A percentile compares a stretch with the other conserved stretches of the same genome.
These are phyloP conservation scores for Rostratula benghalensis DNA, from an alignment of 2,113 vertebrate genomes.

Conservation along the genomic window DNA sequence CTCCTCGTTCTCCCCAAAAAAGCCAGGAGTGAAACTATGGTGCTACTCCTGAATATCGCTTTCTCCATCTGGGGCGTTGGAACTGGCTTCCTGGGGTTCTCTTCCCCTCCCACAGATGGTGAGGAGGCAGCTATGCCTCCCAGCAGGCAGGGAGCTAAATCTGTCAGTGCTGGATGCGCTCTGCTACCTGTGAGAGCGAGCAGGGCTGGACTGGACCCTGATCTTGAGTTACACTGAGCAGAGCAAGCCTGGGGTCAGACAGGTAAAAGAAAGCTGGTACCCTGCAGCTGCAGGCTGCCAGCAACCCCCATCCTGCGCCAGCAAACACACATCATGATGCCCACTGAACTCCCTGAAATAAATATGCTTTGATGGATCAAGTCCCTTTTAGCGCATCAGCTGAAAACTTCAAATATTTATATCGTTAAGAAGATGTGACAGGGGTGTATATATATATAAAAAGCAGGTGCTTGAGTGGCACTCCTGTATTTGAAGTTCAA, in stretches of 20 bases:
- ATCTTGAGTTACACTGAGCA: fast-evolving
- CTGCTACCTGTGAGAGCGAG: background rate
- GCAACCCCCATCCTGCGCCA: fast-evolving
- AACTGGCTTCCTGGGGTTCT: background rate
- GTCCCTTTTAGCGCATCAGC: background rate
- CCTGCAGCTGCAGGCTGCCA: fast-evolving
- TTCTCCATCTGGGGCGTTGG: constrained; percentile 37
- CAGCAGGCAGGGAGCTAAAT: background rate
- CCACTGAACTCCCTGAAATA: background rate
- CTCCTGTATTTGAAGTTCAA: constrained; percentile 23
- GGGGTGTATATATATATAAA: background rate
- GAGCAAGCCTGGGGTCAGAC: fast-evolving
- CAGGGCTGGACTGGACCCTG: background rate
- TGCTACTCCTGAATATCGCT: background rate
- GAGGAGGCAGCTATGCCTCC: constrained; percentile 27
- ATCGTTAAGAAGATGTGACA: background rate
- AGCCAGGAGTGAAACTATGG: background rate
- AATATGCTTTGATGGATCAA: background rate
- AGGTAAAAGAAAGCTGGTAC: fast-evolving
- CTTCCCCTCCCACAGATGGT: constrained; percentile 37
- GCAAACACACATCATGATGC: fast-evolving
- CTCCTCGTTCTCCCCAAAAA: background rate
- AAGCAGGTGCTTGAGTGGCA: constrained; percentile 28
- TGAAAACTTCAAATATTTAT: constrained; percentile 39
- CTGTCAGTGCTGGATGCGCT: background rate